Conservation (phyloP, 2,888 invertebrate species). For the Andricus curvator region DNA sequence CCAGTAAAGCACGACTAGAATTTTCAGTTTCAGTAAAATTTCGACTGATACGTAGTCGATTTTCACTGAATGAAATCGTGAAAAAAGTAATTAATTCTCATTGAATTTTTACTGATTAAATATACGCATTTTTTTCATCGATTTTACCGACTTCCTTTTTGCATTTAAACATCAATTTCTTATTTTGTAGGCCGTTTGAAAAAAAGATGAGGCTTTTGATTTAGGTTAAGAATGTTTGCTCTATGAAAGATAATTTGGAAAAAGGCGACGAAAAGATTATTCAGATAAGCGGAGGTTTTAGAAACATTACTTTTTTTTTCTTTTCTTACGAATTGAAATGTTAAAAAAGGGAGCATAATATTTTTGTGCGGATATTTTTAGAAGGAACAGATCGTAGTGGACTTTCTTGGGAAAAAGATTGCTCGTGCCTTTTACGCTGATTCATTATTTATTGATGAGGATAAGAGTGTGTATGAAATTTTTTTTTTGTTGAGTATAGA, state of each 20-base stretch:
- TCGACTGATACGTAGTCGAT: no score
- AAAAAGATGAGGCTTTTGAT: not conserved
- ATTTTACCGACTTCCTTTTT: not conserved
- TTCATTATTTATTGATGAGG: conserved; percentile 20
- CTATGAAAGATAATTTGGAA: not conserved
- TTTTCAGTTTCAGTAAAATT: no score
- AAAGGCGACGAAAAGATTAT: not conserved
- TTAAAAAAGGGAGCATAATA: not conserved
- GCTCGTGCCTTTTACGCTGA: conserved; percentile 16
- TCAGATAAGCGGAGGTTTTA: not conserved
- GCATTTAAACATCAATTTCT: not conserved
- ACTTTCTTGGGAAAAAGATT: not conserved
- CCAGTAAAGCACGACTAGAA: no score
- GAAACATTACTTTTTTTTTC: not conserved
- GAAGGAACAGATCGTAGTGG: not conserved
- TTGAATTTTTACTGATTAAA: no score
- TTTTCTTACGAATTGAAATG: not conserved
- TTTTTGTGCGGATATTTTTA: not conserved
- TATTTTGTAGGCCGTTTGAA: not conserved
- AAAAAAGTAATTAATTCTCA: no score
- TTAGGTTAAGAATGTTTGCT: not conserved
- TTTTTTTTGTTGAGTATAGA: conserved; percentile 34
- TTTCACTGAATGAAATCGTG: no score
- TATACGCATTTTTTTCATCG: no score
- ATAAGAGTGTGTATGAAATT: conserved; percentile 1